Evolutionary conservation across 2,888 invertebrate genomes (phyloP), one percentile per base, ranked within the genome.

Genomic region (Xestobium rufovillosum): DNA sequence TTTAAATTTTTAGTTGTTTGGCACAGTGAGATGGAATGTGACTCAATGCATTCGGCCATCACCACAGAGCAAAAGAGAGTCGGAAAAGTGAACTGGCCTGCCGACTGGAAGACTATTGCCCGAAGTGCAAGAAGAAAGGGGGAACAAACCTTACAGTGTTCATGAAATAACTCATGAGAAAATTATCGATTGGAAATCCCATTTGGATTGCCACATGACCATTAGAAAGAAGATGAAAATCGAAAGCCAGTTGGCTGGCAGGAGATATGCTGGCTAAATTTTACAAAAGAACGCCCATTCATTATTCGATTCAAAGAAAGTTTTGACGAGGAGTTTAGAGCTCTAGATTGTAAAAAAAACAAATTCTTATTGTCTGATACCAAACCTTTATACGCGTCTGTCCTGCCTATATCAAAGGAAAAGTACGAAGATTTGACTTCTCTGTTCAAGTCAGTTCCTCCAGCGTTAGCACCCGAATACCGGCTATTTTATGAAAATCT

Each of bases 1-100:
- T 34, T 46, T 9, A 49, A 51, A 40, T 52, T 51, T 40, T 28
- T 51, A 31, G 41, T 37, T 12, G 15, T 31, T 14, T 42, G 46
- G 11, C 46, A 40, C 17, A 39, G 38, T n/a, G n/a, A n/a, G n/a
- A n/a, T n/a, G n/a, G n/a, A n/a, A n/a, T n/a, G n/a, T n/a, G n/a
- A n/a, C n/a, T n/a, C n/a, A n/a, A n/a, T n/a, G n/a, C n/a, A n/a
- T n/a, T n/a, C n/a, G n/a, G n/a, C n/a, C n/a, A n/a, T n/a, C n/a
- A n/a, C n/a, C n/a, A n/a, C n/a, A n/a, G n/a, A n/a, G n/a, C n/a
- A n/a, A n/a, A n/a, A n/a, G 15, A 36, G 23, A 23, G 23, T 23
- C 23, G 23, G 23, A n/a, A 23, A 23, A 23, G 23, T n/a, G n/a
- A 23, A n/a, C 23, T 23, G 23, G 23, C 23, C 23, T n/a, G n/a